A percentile compares a stretch with the other conserved stretches of the same genome.
Conservation (phyloP, 2,888 invertebrate genomes). For the Caenorhabditis afra region DNA sequence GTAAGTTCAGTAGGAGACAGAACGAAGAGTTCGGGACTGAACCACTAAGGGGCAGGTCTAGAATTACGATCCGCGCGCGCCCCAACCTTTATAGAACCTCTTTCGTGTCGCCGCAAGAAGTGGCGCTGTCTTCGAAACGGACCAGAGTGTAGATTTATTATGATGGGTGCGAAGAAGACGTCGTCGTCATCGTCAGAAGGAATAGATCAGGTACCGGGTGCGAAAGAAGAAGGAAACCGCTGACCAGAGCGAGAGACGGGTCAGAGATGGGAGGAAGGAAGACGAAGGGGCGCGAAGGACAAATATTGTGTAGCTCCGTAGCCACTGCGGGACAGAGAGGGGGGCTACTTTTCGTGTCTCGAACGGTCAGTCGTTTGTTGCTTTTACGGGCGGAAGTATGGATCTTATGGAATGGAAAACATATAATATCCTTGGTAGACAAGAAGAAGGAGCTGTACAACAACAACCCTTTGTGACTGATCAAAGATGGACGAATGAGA, state of each 20-base stretch:
- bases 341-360: slow-evolving; percentile 11
- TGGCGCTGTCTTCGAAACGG: slow-evolving; percentile 29
- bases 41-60: background rate
- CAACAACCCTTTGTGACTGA: background rate
- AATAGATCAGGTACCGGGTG: slow-evolving; percentile 2
- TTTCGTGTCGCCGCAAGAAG: slow-evolving; percentile 8
- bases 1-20: background rate
- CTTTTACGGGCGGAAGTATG: background rate
- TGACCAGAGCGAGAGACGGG: slow-evolving; percentile 13
- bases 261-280: slow-evolving; percentile 11
- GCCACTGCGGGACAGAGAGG: background rate
- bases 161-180: background rate
- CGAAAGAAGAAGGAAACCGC: background rate
- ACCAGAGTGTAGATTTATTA: slow-evolving; percentile 16
- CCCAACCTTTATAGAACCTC: slow-evolving; percentile 10
- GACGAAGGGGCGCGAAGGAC: slow-evolving; percentile 4
- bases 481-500: too few relatives aligned
- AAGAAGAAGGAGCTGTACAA: too few relatives aligned
- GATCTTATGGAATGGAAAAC: background rate
- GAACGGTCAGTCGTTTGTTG: slow-evolving; percentile 3
- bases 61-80: background rate
- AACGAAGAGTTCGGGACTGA: background rate
- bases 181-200: background rate
- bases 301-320: slow-evolving; percentile 4
- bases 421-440: background rate